A percentile compares a stretch with the other conserved stretches of the same genome.
phyloP scores from a whole-genome alignment of 2,888 invertebrate species.

The Oligia latruncula region DNA sequence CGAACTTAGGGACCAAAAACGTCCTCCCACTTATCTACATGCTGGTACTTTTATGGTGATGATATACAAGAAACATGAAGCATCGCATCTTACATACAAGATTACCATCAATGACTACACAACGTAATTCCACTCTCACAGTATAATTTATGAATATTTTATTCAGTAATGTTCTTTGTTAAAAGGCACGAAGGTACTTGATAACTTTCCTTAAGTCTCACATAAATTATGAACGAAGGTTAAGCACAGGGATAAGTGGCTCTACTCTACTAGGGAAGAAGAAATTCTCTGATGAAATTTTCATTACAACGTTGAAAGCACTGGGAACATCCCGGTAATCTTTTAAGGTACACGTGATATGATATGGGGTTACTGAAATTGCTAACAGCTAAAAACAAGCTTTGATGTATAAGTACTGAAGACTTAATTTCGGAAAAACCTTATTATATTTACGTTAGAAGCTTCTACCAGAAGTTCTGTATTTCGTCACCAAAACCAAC shows the following conservation, averaged over 20 bases:
- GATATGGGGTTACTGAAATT: conserved; percentile 14
- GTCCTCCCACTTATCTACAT: background rate
- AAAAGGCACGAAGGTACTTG: conserved; percentile 67
- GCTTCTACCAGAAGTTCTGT: no score
- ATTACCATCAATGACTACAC: conserved; percentile 62
- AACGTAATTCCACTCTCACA: conserved; percentile 63
- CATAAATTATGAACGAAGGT: conserved; percentile 70
- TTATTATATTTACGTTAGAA: background rate
- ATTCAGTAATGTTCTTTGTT: conserved; percentile 71
- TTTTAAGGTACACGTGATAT: conserved; percentile 33
- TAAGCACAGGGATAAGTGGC: conserved; percentile 65
- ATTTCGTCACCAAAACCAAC: no score
- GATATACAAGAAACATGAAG: conserved; percentile 45
- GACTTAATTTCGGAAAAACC: conserved; percentile 3
- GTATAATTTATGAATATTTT: conserved; percentile 75
- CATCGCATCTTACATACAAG: conserved; percentile 45
- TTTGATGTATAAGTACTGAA: background rate
- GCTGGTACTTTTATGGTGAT: conserved; percentile 29
- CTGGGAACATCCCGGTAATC: conserved; percentile 33
- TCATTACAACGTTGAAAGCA: conserved; percentile 55
- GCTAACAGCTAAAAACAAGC: conserved; percentile 15
- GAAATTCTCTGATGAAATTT: conserved; percentile 64
- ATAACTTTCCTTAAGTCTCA: conserved; percentile 72
- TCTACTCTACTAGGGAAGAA: conserved; percentile 44
- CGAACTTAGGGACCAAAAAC: background rate